phyloP scores from a whole-genome alignment of 2,797 vertebrate species.

The Champsocephalus gunnari region DNA sequence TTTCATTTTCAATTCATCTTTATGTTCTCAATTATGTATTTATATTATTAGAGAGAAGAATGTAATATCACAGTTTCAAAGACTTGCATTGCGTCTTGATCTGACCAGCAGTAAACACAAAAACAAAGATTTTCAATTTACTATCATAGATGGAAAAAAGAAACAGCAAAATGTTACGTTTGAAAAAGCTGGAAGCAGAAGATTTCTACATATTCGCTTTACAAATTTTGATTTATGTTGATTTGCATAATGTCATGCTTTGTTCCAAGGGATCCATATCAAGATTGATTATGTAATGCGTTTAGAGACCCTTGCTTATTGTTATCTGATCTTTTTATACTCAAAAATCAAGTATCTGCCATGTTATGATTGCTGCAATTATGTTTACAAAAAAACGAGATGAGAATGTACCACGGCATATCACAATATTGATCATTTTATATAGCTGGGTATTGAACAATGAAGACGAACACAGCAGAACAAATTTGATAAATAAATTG shows the following conservation, averaged over 20 bases:
- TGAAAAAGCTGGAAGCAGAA: neutral
- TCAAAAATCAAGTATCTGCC: neutral
- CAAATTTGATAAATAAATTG: neutral
- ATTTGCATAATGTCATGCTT: neutral
- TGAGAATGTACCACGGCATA: neutral
- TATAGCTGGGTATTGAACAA: neutral
- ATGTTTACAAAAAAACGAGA: conserved; percentile 1
- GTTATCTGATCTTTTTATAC: neutral
- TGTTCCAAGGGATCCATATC: neutral
- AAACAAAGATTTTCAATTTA: neutral
- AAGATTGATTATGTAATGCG: too few relatives aligned
- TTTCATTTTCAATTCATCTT: neutral
- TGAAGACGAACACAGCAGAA: neutral
- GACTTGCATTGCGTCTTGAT: neutral
- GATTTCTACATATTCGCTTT: neutral
- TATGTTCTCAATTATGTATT: too few relatives aligned
- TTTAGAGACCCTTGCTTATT: neutral
- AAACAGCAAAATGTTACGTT: neutral
- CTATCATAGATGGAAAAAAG: neutral
- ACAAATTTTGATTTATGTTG: neutral
- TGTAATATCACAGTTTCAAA: neutral
- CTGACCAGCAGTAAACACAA: neutral
- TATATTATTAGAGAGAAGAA: too few relatives aligned
- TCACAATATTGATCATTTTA: neutral
- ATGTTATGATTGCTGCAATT: neutral